A percentile compares a stretch with the other conserved stretches of the same genome.
Evolutionary conservation across 2,888 invertebrate genomes (phyloP).

Genomic region (Drosophila nr. medialis): DNA sequence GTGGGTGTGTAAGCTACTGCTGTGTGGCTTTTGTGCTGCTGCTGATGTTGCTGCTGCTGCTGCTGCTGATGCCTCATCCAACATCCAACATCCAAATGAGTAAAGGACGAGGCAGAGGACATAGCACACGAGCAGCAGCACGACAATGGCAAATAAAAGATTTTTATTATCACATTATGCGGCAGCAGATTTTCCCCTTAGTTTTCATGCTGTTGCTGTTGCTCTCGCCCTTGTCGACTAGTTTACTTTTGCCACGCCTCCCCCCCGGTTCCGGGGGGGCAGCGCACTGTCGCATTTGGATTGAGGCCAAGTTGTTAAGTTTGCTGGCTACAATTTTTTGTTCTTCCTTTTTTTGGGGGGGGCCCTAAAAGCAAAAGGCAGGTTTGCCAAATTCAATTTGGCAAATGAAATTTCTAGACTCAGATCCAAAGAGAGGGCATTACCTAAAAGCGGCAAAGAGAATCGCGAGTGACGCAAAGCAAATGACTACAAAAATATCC

Average conservation of each 20-base stretch:
- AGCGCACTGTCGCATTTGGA: slow-evolving; percentile 50
- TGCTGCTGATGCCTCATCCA: slow-evolving; percentile 25
- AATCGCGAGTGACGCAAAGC: neutral
- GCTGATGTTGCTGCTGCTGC: neutral
- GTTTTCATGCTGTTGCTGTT: slow-evolving; percentile 10
- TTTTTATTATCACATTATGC: slow-evolving; percentile 79
- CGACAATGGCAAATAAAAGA: slow-evolving; percentile 77
- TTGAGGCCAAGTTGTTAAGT: slow-evolving; percentile 62
- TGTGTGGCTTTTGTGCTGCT: slow-evolving; percentile 41
- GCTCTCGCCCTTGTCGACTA: slow-evolving; percentile 30
- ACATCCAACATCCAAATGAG: slow-evolving; percentile 46
- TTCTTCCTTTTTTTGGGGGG: neutral
- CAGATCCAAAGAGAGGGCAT: slow-evolving; percentile 39
- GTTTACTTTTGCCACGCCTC: slow-evolving; percentile 44
- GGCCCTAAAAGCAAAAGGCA: slow-evolving; percentile 56
- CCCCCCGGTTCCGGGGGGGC: neutral
- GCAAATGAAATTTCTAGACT: slow-evolving; percentile 69
- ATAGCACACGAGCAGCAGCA: slow-evolving; percentile 18
- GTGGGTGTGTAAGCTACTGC: slow-evolving; percentile 18
- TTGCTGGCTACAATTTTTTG: slow-evolving; percentile 20
- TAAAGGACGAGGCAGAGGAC: slow-evolving; percentile 21
- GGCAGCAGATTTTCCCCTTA: slow-evolving; percentile 70
- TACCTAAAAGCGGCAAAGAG: slow-evolving; percentile 17
- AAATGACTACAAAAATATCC: slow-evolving; percentile 16
- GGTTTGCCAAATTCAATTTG: slow-evolving; percentile 77